Evolutionary conservation across 2,888 invertebrate genomes (phyloP), one percentile per base, ranked within the genome.

Genomic region (Deilephila porcellus): DNA sequence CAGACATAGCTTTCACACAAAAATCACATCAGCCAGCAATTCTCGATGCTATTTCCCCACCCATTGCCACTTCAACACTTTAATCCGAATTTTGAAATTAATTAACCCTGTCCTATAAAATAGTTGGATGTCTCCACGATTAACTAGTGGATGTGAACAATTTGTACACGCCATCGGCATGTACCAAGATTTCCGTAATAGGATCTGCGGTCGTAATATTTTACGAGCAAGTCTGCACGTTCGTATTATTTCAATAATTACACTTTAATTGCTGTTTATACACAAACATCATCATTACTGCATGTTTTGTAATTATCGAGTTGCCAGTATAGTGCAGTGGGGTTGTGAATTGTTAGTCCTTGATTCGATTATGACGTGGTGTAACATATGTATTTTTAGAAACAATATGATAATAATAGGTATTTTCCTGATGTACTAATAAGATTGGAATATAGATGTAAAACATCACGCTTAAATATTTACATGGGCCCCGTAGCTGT

Each of bases 151-250:
- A 63, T 20, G 37, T 52, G 6, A 52, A 45, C 45, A 52, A 52
- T 45, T 67, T 52, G 17, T 37, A 25, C 14, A 17, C 45, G 7
- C 17, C 11, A 29, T 67, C 17, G 67, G 17, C 17, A 67, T 52
- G 45, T 67, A 45, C 67, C 67, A 17, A 52, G 67, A 52, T 45
- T 45, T 52, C 25, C 67, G 25, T 67, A 52, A 52, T 29, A 14
- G 20, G 11, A 34, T 11, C 11, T 20, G 20, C 37, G 45, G 11
- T 45, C 64, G 25, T 67, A 67, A 67, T 20, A 52, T 67, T 67
- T 67, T 67, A 67, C 25, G 67, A 67, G 52, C 20, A 67, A 63
- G 32, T 34, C 63, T 37, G 11, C 64, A 64, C 37, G 37, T 56
- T 56, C 56, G n/a, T 56, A 17, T 56, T 67, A 67, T 25, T 29